These are phyloP conservation scores for Pteruthius melanotis DNA, from an alignment of 2,113 vertebrate genomes.

Conservation along the genomic window DNA sequence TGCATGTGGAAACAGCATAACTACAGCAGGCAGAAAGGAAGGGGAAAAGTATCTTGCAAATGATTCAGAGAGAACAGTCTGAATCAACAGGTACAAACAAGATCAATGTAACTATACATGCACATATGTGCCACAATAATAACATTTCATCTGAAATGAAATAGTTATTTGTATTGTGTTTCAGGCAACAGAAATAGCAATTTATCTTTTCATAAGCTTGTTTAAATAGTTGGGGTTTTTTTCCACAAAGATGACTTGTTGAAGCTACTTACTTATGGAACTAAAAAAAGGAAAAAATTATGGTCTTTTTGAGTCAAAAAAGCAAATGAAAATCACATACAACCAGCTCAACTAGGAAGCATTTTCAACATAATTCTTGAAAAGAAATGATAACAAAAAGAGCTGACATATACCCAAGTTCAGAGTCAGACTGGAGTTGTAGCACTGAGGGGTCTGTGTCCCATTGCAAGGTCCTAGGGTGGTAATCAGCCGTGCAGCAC, in stretches of 20 bases:
- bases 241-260: constrained; percentile 24
- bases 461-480: constrained; percentile 95
- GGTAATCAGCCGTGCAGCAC: constrained; percentile 78
- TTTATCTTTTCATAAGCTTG: constrained; percentile 32
- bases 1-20: not conserved
- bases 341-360: constrained; percentile 13
- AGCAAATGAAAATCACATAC: constrained; percentile 26
- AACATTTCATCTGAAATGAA: constrained; percentile 65
- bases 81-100: constrained; percentile 28
- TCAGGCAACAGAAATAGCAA: constrained; percentile 7
- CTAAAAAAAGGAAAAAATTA: constrained; percentile 40
- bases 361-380: constrained; percentile 59
- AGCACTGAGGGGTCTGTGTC: constrained; percentile 99
- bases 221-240: not conserved
- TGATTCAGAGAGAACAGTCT: constrained; percentile 22
- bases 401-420: constrained; percentile 90
- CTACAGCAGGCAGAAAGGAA: not conserved
- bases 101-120: not conserved
- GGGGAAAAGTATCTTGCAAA: not conserved
- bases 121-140: constrained; percentile 15
- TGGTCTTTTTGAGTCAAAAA: constrained; percentile 6
- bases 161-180: constrained; percentile 32
- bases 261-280: constrained; percentile 28
- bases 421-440: constrained; percentile 97
- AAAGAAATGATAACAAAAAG: constrained; percentile 70